These are phyloP conservation scores for Scomberomorus guttatus DNA, from an alignment of 2,797 vertebrate genomes.

Conservation along the genomic window DNA sequence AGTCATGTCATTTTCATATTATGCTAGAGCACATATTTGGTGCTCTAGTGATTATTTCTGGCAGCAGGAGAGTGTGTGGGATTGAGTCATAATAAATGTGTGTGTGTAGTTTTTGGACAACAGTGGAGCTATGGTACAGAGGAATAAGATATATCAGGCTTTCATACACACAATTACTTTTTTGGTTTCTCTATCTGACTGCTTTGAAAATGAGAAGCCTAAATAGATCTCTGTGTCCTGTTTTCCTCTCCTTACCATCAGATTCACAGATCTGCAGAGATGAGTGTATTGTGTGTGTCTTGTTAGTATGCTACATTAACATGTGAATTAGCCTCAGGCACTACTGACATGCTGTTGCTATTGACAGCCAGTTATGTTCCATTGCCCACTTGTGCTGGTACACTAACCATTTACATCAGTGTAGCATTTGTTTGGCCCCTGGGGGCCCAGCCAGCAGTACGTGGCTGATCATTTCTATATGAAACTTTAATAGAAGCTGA, in stretches of 20 bases:
- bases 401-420: neutral
- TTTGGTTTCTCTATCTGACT: no score
- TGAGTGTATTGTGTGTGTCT: neutral
- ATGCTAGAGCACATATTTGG: no score
- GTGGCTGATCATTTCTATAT: neutral
- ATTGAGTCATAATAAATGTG: no score
- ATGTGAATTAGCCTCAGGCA: constrained; percentile 28
- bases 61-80: no score
- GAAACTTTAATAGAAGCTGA: constrained; percentile 13
- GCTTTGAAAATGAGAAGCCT: neutral
- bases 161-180: neutral
- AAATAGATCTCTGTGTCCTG: neutral
- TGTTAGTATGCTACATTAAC: constrained; percentile 35
- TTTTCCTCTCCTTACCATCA: neutral
- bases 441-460: neutral
- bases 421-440: neutral
- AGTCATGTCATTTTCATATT: no score
- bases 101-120: no score
- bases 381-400: constrained; percentile 16
- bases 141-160: neutral
- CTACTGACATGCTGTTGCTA: constrained; percentile 25
- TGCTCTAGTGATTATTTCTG: no score
- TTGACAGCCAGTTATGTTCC: constrained; percentile 41
- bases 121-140: no score
- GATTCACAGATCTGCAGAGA: neutral